phyloP scores from a whole-genome alignment of 2,797 vertebrate species.

The Alca torda region DNA sequence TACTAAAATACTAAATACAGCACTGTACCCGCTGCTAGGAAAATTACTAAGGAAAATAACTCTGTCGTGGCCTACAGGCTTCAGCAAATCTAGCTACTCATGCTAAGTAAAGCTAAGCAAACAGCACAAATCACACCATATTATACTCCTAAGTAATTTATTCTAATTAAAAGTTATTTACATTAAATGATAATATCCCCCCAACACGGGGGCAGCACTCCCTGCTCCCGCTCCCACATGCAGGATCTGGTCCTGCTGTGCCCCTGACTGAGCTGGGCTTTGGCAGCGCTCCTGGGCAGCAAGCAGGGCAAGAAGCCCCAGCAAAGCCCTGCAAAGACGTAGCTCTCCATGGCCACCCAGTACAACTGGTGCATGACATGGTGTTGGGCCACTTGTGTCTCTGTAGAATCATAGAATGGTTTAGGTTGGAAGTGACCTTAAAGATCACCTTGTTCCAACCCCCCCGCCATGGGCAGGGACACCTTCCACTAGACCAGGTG shows the following conservation, averaged over 20 bases:
- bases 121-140: neutral
- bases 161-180: neutral
- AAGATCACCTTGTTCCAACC: too few relatives aligned
- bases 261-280: accelerated
- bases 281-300: neutral
- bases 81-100: neutral
- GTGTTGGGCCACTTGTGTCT: neutral
- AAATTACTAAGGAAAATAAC: neutral
- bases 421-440: too few relatives aligned
- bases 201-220: neutral
- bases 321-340: neutral
- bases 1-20: neutral
- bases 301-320: neutral
- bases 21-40: neutral
- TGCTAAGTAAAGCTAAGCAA: neutral
- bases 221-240: accelerated
- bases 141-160: neutral
- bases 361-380: too few relatives aligned
- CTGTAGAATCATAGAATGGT: neutral
- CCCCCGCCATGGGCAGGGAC: too few relatives aligned
- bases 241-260: accelerated
- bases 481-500: neutral
- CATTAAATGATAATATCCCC: neutral
- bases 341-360: neutral
- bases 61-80: neutral